A percentile compares a stretch with the other conserved stretches of the same genome.
Conservation (phyloP, 37 sponge, comb jelly and placozoan species). For the Crambe crambe region DNA sequence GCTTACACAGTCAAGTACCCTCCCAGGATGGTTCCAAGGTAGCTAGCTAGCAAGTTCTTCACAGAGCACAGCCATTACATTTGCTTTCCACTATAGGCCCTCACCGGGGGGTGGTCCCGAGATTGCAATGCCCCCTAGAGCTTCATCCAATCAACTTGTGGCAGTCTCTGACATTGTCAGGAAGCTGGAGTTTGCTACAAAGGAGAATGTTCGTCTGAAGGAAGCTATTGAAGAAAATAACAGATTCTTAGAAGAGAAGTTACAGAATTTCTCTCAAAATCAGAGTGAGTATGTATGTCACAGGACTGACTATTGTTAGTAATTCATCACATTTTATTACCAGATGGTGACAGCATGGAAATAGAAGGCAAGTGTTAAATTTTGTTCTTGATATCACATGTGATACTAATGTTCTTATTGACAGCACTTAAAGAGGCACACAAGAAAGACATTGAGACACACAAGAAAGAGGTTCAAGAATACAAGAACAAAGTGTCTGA, state of each 20-base stretch:
- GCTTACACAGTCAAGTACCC: background rate
- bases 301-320: no score
- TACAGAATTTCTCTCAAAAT: conserved; percentile 3
- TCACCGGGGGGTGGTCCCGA: background rate
- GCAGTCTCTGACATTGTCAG: conserved; percentile 1
- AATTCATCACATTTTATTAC: no score
- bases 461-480: no score
- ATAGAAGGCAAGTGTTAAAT: no score
- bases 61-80: no score
- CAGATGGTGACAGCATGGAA: no score
- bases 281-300: background rate
- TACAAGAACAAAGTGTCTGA: conserved; percentile 22
- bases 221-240: conserved; percentile 24
- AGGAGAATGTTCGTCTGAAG: conserved; percentile 22
- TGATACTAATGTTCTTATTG: no score
- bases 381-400: no score
- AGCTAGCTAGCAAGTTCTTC: no score
- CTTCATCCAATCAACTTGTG: background rate
- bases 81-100: no score
- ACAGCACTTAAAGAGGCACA: no score
- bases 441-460: no score
- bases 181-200: conserved; percentile 22
- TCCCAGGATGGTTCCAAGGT: background rate
- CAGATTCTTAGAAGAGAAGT: conserved; percentile 11
- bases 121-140: background rate